These are phyloP conservation scores for Rhopalosiphum nymphaeae DNA, from an alignment of 2,888 invertebrate genomes.

Conservation along the genomic window DNA sequence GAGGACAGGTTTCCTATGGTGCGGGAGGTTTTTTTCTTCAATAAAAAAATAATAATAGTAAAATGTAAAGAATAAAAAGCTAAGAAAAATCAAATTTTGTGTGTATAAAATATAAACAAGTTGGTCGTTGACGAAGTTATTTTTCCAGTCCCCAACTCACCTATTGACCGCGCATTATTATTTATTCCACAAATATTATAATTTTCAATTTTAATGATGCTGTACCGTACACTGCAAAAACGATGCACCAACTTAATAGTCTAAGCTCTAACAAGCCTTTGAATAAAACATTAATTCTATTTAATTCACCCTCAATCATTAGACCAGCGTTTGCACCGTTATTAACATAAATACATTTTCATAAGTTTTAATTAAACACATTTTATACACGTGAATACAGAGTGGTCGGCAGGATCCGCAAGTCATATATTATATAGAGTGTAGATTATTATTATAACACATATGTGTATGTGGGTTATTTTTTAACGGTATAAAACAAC, in stretches of 20 bases:
- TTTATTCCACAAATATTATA: constrained; percentile 62
- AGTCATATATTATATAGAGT: background rate
- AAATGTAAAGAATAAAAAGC: background rate
- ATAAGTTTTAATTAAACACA: constrained; percentile 65
- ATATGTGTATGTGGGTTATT: background rate
- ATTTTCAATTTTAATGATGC: constrained; percentile 63
- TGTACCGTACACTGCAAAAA: constrained; percentile 41
- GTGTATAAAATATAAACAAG: constrained; percentile 41
- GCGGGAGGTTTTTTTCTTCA: background rate
- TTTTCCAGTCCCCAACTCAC: background rate
- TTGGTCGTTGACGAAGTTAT: constrained; percentile 35
- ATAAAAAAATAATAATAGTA: background rate
- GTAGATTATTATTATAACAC: background rate
- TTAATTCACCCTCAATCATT: constrained; percentile 55
- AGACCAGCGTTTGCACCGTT: constrained; percentile 48
- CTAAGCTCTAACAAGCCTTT: constrained; percentile 59
- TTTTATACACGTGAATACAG: constrained; percentile 49
- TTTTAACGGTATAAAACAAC: background rate
- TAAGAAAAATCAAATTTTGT: constrained; percentile 35
- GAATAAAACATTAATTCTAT: constrained; percentile 64
- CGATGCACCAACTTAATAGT: constrained; percentile 58
- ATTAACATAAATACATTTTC: constrained; percentile 65
- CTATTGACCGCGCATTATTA: constrained; percentile 41
- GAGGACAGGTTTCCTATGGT: no score
- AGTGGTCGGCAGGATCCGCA: background rate